Percentiles rank a stretch among this genome's conserved stretches.
These are phyloP conservation scores for Drosophila nigromelanica DNA, from an alignment of 1,140 invertebrate genomes.

Conservation along the genomic window DNA sequence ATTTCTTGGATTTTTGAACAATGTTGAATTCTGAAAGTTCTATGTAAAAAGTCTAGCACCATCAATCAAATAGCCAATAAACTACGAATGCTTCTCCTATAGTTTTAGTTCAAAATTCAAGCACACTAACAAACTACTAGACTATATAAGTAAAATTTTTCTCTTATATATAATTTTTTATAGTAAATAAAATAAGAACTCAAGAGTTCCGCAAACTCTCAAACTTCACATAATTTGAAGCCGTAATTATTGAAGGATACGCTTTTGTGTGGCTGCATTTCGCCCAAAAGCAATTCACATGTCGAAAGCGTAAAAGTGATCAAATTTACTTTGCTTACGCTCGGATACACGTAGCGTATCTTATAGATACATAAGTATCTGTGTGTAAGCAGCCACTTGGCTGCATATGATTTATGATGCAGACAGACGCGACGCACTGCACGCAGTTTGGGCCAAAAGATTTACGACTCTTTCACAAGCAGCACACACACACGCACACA, in stretches of 20 bases:
- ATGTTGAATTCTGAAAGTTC: no score
- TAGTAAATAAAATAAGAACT: background rate
- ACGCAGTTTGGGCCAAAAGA: slow-evolving; percentile 52
- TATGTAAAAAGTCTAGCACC: no score
- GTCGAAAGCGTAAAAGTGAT: slow-evolving; percentile 60
- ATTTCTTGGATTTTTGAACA: no score
- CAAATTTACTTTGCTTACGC: slow-evolving; percentile 45
- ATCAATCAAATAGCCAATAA: no score
- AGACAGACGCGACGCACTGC: slow-evolving; percentile 54
- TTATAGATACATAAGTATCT: slow-evolving; percentile 25
- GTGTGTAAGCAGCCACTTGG: slow-evolving; percentile 46
- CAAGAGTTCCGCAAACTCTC: background rate
- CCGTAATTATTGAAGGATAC: slow-evolving; percentile 15
- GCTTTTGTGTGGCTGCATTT: slow-evolving; percentile 4
- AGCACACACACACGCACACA: slow-evolving; percentile 44
- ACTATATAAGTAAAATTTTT: no score
- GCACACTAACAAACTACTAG: no score
- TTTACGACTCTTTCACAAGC: slow-evolving; percentile 68
- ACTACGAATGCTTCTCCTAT: no score
- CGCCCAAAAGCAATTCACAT: slow-evolving; percentile 35
- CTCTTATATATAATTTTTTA: no score
- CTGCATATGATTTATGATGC: slow-evolving; percentile 78
- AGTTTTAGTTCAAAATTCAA: no score
- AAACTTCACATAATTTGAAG: background rate
- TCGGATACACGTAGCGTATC: slow-evolving; percentile 25